A percentile compares a stretch with the other conserved stretches of the same genome.
Conservation (phyloP, 53 echinoderm and acorn worm genomes). For the Stichopus horrens region DNA sequence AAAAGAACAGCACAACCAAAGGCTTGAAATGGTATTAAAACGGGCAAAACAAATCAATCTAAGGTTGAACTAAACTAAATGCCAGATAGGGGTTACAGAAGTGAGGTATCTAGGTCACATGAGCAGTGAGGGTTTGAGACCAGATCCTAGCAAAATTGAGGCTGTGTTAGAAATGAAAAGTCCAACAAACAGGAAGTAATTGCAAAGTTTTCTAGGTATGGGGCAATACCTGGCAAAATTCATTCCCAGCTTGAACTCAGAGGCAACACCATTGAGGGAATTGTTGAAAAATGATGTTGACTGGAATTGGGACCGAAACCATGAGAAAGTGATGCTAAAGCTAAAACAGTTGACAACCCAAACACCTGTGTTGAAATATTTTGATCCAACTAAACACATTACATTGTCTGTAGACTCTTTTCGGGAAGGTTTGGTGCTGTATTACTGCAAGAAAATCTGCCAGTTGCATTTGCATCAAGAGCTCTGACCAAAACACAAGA, state of each 20-base stretch:
- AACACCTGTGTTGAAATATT: background rate
- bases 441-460: constrained; percentile 25
- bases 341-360: background rate
- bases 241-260: background rate
- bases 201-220: no score
- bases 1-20: background rate
- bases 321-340: background rate
- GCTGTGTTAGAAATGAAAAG: no score
- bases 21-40: no score
- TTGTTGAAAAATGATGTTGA: background rate
- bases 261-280: background rate
- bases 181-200: no score
- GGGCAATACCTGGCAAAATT: no score
- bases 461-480: constrained; percentile 42
- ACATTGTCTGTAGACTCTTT: background rate
- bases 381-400: background rate
- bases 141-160: no score
- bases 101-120: no score
- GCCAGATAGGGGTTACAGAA: no score
- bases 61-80: no score
- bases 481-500: constrained; percentile 21
- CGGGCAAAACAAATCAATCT: no score
- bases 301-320: background rate
- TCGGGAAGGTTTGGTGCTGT: constrained; percentile 29
- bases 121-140: no score